phyloP scores from a whole-genome alignment of 2,888 invertebrate species.

The Cremastobaeus sp. region DNA sequence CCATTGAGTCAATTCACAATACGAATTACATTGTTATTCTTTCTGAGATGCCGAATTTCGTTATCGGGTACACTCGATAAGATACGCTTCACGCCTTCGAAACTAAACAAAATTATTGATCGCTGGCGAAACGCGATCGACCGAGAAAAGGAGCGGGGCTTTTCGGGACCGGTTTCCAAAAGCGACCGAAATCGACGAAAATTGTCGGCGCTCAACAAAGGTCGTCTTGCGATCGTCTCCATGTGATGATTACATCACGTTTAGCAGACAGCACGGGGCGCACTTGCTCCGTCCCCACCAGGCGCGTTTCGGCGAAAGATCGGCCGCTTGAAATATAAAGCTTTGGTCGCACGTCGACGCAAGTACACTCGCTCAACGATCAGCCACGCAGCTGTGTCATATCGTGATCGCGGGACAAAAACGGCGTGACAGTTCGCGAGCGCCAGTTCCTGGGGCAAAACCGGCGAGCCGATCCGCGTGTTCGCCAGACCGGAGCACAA shows the following conservation, averaged over 20 bases:
- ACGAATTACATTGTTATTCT: no score
- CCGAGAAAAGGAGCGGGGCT: no score
- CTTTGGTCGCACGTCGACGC: conserved; percentile 62
- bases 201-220: conserved; percentile 14
- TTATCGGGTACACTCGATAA: no score
- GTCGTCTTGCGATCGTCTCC: conserved; percentile 45
- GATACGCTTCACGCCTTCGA: no score
- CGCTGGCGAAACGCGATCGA: no score
- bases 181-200: neutral
- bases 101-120: no score
- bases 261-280: conserved; percentile 58
- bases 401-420: conserved; percentile 33
- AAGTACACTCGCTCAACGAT: conserved; percentile 67
- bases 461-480: conserved; percentile 14
- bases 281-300: conserved; percentile 55
- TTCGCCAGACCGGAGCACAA: conserved; percentile 26
- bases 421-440: conserved; percentile 37
- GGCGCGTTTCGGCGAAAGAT: conserved; percentile 65
- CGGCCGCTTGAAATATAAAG: conserved; percentile 71
- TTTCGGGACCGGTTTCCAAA: no score
- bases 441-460: neutral
- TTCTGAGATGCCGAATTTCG: no score
- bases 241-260: conserved; percentile 51
- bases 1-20: no score
- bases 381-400: conserved; percentile 41